These are phyloP conservation scores for Saturnia pavonia DNA, from an alignment of 2,888 invertebrate genomes.

Conservation along the genomic window DNA sequence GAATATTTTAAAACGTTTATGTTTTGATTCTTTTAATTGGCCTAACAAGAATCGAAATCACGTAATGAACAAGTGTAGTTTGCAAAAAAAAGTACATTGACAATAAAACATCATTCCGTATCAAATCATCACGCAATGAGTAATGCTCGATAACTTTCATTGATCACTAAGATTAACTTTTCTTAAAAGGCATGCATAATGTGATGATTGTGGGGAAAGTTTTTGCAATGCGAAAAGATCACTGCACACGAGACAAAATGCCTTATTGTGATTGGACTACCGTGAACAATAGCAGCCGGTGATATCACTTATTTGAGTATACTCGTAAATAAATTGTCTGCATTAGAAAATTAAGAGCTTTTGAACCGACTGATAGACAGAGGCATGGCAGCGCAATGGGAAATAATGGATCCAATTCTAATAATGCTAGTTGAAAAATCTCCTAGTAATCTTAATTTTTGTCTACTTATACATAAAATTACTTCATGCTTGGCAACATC, in stretches of 20 bases:
- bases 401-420: background rate
- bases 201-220: slow-evolving; percentile 48
- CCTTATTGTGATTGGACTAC: slow-evolving; percentile 34
- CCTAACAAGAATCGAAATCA: background rate
- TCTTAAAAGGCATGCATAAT: slow-evolving; percentile 46
- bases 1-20: background rate
- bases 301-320: slow-evolving; percentile 24
- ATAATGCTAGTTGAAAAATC: background rate
- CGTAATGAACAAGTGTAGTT: background rate
- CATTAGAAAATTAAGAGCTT: background rate
- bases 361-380: background rate
- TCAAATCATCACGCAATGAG: slow-evolving; percentile 2
- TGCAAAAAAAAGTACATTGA: background rate
- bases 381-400: background rate
- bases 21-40: background rate
- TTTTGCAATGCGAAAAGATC: slow-evolving; percentile 40
- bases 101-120: background rate
- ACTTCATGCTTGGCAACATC: background rate
- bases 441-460: background rate
- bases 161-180: slow-evolving; percentile 39
- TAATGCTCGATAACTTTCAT: slow-evolving; percentile 31
- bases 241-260: slow-evolving; percentile 34
- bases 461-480: background rate
- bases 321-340: background rate
- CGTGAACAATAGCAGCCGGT: slow-evolving; percentile 26